Evolutionary conservation across 2,888 invertebrate species (phyloP).

Genomic region (Aquatica leii): DNA sequence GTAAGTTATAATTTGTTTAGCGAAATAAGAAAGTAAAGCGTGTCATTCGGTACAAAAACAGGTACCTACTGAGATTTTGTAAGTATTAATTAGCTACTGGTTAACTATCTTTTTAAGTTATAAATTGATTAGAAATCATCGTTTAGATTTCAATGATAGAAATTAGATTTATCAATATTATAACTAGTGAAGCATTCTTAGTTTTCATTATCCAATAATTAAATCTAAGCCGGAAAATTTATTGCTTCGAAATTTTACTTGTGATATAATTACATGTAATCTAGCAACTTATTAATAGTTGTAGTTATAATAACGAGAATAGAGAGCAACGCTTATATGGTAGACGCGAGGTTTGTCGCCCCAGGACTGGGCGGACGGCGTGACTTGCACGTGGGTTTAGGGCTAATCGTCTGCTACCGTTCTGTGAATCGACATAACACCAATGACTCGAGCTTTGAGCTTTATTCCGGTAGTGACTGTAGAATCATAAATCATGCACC

Average conservation of each 20-base stretch:
- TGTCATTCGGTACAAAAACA: no score
- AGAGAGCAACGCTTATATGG: conserved; percentile 31
- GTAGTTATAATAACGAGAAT: conserved; percentile 28
- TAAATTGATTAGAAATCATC: no score
- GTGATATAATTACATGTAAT: conserved; percentile 30
- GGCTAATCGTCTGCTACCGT: conserved; percentile 50
- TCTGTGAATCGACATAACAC: conserved; percentile 34
- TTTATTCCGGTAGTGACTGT: conserved; percentile 45
- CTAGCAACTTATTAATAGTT: conserved; percentile 30
- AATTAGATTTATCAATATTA: conserved; percentile 1
- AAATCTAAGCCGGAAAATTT: conserved; percentile 31
- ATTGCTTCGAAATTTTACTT: conserved; percentile 26
- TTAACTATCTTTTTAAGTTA: no score
- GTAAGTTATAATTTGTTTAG: no score
- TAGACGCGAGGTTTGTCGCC: conserved; percentile 41
- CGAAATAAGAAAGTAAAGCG: no score
- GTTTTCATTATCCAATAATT: conserved; percentile 27
- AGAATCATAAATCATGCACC: conserved; percentile 48
- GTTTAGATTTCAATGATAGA: conserved; percentile 3
- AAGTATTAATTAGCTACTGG: no score
- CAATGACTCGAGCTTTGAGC: conserved; percentile 40
- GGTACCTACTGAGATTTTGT: no score
- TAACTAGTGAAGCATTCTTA: not conserved
- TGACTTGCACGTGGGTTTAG: conserved; percentile 51
- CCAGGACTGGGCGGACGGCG: conserved; percentile 46